Percentiles rank a stretch among this genome's conserved stretches.
phyloP scores from a whole-genome alignment of 1,140 invertebrate genomes.

The Oncopeltus fasciatus region DNA sequence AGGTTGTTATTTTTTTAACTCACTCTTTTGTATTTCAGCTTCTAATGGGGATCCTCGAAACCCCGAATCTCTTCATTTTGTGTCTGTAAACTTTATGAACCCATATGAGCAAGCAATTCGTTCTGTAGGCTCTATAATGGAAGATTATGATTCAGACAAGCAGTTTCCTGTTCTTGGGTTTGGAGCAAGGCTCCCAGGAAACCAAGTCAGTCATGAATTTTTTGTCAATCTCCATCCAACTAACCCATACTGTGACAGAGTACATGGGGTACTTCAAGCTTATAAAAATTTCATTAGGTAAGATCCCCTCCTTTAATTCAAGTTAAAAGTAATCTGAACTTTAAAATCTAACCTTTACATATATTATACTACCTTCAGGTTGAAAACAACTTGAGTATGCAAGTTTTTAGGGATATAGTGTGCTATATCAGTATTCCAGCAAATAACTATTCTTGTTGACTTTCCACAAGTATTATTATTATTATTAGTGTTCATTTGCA shows the following conservation, averaged over 20 bases:
- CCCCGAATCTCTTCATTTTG: slow-evolving; percentile 42
- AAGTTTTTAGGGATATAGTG: too few relatives aligned
- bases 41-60: slow-evolving; percentile 45
- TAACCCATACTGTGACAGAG: slow-evolving; percentile 37
- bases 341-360: too few relatives aligned
- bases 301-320: too few relatives aligned
- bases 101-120: slow-evolving; percentile 42
- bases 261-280: slow-evolving; percentile 30
- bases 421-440: too few relatives aligned
- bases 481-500: too few relatives aligned
- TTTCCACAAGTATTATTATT: too few relatives aligned
- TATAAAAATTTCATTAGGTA: slow-evolving; percentile 31
- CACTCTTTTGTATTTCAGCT: slow-evolving; percentile 28
- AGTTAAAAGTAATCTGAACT: too few relatives aligned
- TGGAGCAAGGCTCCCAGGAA: slow-evolving; percentile 38
- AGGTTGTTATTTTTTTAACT: neutral
- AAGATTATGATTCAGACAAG: slow-evolving; percentile 44
- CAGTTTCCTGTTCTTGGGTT: slow-evolving; percentile 42
- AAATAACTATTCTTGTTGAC: too few relatives aligned
- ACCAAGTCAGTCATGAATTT: slow-evolving; percentile 41
- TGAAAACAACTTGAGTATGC: too few relatives aligned
- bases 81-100: slow-evolving; percentile 33
- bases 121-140: slow-evolving; percentile 46
- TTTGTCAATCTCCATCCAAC: slow-evolving; percentile 42
- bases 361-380: too few relatives aligned